Evolutionary conservation across 2,113 vertebrate genomes (phyloP).

Genomic region (Thoracochromis brauschi): DNA sequence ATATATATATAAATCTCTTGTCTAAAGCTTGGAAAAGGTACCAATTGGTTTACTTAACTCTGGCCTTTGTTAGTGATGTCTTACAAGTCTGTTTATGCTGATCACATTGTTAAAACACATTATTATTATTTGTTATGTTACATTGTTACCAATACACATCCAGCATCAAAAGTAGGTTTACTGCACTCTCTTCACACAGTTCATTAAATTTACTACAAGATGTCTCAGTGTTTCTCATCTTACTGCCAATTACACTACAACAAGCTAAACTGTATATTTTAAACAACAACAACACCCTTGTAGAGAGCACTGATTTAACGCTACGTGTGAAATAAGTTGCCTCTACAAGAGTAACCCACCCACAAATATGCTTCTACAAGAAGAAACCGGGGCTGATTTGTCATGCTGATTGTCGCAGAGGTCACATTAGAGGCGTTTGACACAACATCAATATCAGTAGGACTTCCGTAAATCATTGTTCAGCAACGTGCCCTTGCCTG

Average conservation of each 20-base stretch:
- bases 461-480: constrained; percentile 34
- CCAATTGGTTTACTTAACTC: neutral
- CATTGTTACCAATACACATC: neutral
- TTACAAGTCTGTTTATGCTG: neutral
- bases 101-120: neutral
- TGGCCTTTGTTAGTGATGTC: neutral
- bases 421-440: neutral
- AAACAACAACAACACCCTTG: neutral
- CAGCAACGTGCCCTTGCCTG: constrained; percentile 37
- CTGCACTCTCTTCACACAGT: neutral
- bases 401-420: neutral
- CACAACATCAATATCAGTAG: neutral
- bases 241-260: neutral
- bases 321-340: neutral
- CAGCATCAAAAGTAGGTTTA: neutral
- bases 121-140: neutral
- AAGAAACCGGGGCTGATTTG: neutral
- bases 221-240: neutral
- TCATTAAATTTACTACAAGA: neutral
- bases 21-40: neutral
- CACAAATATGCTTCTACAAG: neutral
- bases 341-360: neutral
- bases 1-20: neutral
- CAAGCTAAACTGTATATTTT: neutral
- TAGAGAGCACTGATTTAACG: neutral